phyloP scores from a whole-genome alignment of 2,797 vertebrate genomes.

The Trichosurus vulpecula region DNA sequence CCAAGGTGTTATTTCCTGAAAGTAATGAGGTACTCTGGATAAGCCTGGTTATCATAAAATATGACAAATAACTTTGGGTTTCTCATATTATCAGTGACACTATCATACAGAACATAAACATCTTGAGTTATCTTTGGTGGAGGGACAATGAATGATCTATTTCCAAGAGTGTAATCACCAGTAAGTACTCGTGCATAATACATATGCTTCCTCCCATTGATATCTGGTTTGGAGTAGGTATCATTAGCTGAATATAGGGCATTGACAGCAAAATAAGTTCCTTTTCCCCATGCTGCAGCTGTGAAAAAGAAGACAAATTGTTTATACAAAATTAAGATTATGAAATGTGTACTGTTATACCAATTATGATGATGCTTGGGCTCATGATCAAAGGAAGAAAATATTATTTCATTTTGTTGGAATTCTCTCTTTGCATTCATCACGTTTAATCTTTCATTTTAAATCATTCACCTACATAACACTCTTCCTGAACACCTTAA shows the following conservation, averaged over 20 bases:
- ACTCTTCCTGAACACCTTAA: background rate
- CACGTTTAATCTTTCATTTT: background rate
- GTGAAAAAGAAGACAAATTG: constrained; percentile 68
- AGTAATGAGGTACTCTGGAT: constrained; percentile 93
- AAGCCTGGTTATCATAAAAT: constrained; percentile 92
- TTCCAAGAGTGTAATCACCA: constrained; percentile 84
- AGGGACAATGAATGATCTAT: constrained; percentile 74
- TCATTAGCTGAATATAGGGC: constrained; percentile 86
- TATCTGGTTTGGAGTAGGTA: constrained; percentile 86
- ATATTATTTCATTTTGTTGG: background rate
- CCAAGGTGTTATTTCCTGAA: constrained; percentile 79
- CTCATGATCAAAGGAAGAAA: background rate
- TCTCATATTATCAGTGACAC: constrained; percentile 81
- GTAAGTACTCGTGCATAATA: constrained; percentile 92
- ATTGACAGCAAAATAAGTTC: constrained; percentile 91
- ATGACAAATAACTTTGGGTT: constrained; percentile 88
- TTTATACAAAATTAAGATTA: constrained; percentile 25
- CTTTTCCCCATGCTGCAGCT: constrained; percentile 87
- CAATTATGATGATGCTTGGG: background rate
- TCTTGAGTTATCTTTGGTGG: constrained; percentile 81
- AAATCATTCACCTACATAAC: background rate
- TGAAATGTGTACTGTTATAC: background rate
- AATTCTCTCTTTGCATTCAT: background rate
- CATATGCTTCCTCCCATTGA: constrained; percentile 84
- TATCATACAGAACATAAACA: constrained; percentile 84